Conservation (phyloP, 2,797 vertebrate genomes). For the Pagetopsis macropterus region DNA sequence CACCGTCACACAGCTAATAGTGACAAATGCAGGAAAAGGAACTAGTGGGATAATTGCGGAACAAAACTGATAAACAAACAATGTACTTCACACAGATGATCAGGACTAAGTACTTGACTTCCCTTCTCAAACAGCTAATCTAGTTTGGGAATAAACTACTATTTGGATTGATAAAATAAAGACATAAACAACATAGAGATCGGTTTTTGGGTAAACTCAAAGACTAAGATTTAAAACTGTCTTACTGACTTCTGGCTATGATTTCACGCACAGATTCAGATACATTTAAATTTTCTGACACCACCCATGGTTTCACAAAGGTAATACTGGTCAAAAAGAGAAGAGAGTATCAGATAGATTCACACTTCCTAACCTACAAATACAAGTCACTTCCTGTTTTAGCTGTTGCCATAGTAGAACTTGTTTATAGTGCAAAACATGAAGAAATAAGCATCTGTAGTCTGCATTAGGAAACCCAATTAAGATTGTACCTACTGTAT, state of each 20-base stretch:
- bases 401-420: constrained; percentile 46
- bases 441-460: background rate
- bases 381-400: constrained; percentile 66
- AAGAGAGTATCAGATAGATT: background rate
- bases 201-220: background rate
- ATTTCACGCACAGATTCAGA: background rate
- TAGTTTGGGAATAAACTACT: background rate
- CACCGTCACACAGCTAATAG: constrained; percentile 1
- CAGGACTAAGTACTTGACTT: background rate
- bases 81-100: constrained; percentile 3
- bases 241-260: background rate
- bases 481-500: background rate
- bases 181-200: background rate
- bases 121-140: constrained; percentile 1
- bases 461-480: background rate
- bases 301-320: background rate
- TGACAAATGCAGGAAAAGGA: constrained; percentile 23
- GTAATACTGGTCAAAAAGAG: background rate
- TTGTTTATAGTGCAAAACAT: constrained; percentile 27
- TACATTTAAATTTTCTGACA: background rate
- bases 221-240: no score
- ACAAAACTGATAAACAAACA: constrained; percentile 31
- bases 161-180: background rate
- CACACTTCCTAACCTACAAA: constrained; percentile 4
- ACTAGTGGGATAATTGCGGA: background rate